phyloP scores from a whole-genome alignment of 2,888 invertebrate genomes.

The Pogonocherus hispidulus region DNA sequence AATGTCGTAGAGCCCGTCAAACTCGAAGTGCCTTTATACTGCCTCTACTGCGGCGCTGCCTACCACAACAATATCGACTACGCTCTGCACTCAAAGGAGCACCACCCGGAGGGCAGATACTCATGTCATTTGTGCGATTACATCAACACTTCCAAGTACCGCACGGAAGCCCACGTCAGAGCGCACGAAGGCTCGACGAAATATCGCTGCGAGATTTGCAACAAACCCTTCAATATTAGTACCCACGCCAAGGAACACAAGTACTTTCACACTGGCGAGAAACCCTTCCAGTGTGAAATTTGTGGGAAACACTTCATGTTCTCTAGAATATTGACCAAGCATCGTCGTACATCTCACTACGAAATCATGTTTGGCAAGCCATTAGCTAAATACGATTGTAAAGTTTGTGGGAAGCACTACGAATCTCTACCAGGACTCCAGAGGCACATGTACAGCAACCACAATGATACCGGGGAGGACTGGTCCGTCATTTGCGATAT shows the following conservation, averaged over 20 bases:
- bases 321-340: slow-evolving; percentile 69
- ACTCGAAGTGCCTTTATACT: slow-evolving; percentile 65
- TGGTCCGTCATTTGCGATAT: slow-evolving; percentile 49
- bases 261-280: slow-evolving; percentile 60
- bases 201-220: slow-evolving; percentile 59
- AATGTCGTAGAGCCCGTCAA: slow-evolving; percentile 35
- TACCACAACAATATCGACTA: slow-evolving; percentile 65
- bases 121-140: slow-evolving; percentile 61
- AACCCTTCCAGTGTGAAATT: slow-evolving; percentile 70
- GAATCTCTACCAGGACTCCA: slow-evolving; percentile 61
- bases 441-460: slow-evolving; percentile 63
- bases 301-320: slow-evolving; percentile 70
- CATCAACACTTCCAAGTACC: slow-evolving; percentile 58
- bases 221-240: slow-evolving; percentile 57
- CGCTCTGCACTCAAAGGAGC: slow-evolving; percentile 57
- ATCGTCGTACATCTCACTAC: slow-evolving; percentile 69
- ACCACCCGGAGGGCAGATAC: slow-evolving; percentile 52
- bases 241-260: slow-evolving; percentile 59
- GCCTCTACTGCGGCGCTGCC: slow-evolving; percentile 70
- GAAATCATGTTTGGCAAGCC: slow-evolving; percentile 62
- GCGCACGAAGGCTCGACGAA: slow-evolving; percentile 68
- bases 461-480: slow-evolving; percentile 44
- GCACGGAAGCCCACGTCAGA: slow-evolving; percentile 64
- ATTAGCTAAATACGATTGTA: slow-evolving; percentile 65
- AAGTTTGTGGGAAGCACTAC: slow-evolving; percentile 68